Evolutionary conservation across 30 jellyfish, hydroid and myxozoan genomes (phyloP), one percentile per base, ranked within the genome.

Genomic region (Aurelia coerulea): DNA sequence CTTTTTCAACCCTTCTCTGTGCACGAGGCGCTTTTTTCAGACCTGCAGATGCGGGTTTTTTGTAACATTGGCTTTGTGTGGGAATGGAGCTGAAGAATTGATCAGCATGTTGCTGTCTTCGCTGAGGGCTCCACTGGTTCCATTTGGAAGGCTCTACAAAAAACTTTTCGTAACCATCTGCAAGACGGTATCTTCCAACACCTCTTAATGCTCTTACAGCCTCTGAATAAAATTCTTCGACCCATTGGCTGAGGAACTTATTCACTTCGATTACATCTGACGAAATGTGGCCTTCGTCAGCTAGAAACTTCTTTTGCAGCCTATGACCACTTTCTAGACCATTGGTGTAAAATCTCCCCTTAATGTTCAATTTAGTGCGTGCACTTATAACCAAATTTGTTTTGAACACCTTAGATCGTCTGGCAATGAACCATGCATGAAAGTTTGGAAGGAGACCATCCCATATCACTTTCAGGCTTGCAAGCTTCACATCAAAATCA

Each of bases 121-220:
- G n/a, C n/a, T n/a, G n/a, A n/a, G n/a, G n/a, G n/a, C n/a, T n/a
- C 90, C 90, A 80, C 52, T 53, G 90, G 90, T n/a, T n/a, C 89
- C 89, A 78, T 42, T 78, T 78, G 53, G 89, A 31, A 35, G 83
- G 89, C 59, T 78, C 89, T 35, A 78, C 89, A 78, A 18, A 59
- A 66, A 78, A 78, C 18, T 64, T 52, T 62, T 78, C 79, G 62
- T 14, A 78, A 32, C 63, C 69, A 11, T 81, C 82, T n/a, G n/a
- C n/a, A n/a, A n/a, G n/a, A n/a, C n/a, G n/a, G n/a, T n/a, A n/a
- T n/a, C n/a, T n/a, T n/a, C 94, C 94, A 41, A 39, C 9, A 3
- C 94, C 94, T 9, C 78, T 65, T 11, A 85, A 11, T 17, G 90
- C 90, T 18, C 84, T 32, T 18, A 76, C 84, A 62, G 82, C 90